Conservation (phyloP, 2,888 invertebrate species). For the Campoletis raptor region DNA sequence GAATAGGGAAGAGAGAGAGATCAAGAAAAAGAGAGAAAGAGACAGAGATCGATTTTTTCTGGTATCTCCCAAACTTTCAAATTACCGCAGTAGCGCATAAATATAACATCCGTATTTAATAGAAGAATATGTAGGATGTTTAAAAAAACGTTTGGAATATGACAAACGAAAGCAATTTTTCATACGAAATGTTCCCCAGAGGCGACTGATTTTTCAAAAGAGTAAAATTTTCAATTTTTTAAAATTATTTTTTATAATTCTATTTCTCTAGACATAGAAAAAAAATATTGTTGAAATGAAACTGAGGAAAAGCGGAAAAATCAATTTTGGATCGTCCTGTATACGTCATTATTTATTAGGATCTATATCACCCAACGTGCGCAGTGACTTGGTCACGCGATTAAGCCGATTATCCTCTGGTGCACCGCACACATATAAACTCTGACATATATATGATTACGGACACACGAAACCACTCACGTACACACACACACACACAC, state of each 20-base stretch:
- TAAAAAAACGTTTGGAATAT: neutral
- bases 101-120: neutral
- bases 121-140: slow-evolving; percentile 9
- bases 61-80: slow-evolving; percentile 65
- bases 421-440: slow-evolving; percentile 49
- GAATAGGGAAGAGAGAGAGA: neutral
- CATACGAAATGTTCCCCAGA: neutral
- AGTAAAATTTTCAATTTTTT: neutral
- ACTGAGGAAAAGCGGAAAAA: neutral
- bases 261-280: neutral
- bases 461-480: neutral
- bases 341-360: slow-evolving; percentile 24
- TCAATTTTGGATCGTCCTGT: slow-evolving; percentile 21
- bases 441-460: slow-evolving; percentile 8
- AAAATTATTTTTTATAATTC: neutral
- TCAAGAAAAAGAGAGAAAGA: slow-evolving; percentile 10
- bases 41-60: slow-evolving; percentile 60
- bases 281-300: neutral
- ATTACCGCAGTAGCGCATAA: slow-evolving; percentile 60
- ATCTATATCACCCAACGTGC: slow-evolving; percentile 49
- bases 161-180: neutral
- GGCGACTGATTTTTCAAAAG: neutral
- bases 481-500: neutral
- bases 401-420: slow-evolving; percentile 65
- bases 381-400: slow-evolving; percentile 72